Base-by-base conservation (phyloP, 2,113 vertebrate species). In the Toxostoma redivivum region DNA sequence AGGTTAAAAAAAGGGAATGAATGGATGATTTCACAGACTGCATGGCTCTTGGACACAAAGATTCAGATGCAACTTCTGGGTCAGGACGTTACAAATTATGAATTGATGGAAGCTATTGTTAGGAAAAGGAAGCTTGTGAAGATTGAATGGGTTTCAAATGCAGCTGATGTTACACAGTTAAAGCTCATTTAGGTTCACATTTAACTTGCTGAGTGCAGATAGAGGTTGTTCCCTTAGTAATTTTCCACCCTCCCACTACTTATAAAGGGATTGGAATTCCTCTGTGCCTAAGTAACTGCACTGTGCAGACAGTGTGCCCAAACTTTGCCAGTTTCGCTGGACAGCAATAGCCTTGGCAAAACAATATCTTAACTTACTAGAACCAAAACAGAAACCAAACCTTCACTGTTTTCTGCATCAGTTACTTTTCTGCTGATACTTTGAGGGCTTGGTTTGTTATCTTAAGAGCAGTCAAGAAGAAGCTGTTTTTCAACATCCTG, bases 251-350 rank as follows among this genome's bases (percentile, higher is more conserved):
- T 15, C 16, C 2, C 25, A 24, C 23, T 5, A 0, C 15, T 23
- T 23, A 56, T 23, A 56, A 30, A 79, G 40, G 51, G 25, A 53
- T 8, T 25, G 5, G 3, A 47, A 27, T 24, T 40, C 6, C 9
- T 57, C 9, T 61, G 33, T 37, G 8, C 16, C 11, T 56, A 0
- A 24, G 33, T 16, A 62, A n/a, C 38, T 37, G 6, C 2, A 4
- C 20, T 61, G 2, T 5, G 7, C 18, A 47, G 42, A 12, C 28
- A 33, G 22, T 0, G 0, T 72, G 12, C 23, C 16, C 11, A 11
- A 14, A 54, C 48, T 30, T 48, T 11, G 22, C 21, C 3, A 1
- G 45, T 61, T 93, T n/a, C 37, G 42, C 64, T 30, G 31, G 33
- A 53, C 47, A 67, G 35, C 33, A 50, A 2, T 4, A 44, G 27